These are phyloP conservation scores for Selenia dentaria DNA, from an alignment of 2,888 invertebrate species.

Conservation along the genomic window DNA sequence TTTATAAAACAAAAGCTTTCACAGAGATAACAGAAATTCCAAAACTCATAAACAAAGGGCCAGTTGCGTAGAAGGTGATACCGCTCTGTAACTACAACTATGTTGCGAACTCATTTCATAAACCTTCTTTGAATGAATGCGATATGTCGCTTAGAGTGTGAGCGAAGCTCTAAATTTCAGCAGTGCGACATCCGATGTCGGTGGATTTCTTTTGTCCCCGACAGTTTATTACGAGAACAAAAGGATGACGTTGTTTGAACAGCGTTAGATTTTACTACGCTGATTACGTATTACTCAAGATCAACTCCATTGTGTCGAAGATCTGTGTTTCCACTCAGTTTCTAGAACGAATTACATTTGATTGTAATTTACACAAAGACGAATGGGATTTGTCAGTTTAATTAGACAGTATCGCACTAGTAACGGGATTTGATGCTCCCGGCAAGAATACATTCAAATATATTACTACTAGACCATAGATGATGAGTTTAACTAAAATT, in stretches of 20 bases:
- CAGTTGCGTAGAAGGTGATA: constrained; percentile 33
- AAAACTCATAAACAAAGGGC: constrained; percentile 22
- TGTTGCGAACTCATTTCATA: constrained; percentile 49
- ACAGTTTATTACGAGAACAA: constrained; percentile 78
- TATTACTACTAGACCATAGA: constrained; percentile 15
- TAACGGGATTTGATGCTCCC: no score
- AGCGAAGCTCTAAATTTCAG: constrained; percentile 58
- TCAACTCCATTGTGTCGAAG: constrained; percentile 62
- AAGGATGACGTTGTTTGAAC: constrained; percentile 67
- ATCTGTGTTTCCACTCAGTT: constrained; percentile 56
- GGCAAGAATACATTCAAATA: constrained; percentile 43
- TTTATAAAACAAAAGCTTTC: constrained; percentile 8
- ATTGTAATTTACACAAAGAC: constrained; percentile 55
- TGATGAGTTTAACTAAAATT: constrained; percentile 33
- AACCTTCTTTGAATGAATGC: constrained; percentile 53
- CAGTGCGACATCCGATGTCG: constrained; percentile 63
- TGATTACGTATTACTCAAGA: constrained; percentile 72
- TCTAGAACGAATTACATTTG: constrained; percentile 63
- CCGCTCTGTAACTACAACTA: constrained; percentile 26
- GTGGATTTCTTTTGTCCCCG: constrained; percentile 72
- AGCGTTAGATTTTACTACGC: constrained; percentile 69
- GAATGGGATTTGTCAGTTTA: constrained; percentile 50
- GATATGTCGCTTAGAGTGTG: constrained; percentile 44
- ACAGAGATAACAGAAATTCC: constrained; percentile 12
- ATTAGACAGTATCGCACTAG: constrained; percentile 45